Evolutionary conservation across 2,888 invertebrate genomes (phyloP).

Genomic region (Meloe dianella): DNA sequence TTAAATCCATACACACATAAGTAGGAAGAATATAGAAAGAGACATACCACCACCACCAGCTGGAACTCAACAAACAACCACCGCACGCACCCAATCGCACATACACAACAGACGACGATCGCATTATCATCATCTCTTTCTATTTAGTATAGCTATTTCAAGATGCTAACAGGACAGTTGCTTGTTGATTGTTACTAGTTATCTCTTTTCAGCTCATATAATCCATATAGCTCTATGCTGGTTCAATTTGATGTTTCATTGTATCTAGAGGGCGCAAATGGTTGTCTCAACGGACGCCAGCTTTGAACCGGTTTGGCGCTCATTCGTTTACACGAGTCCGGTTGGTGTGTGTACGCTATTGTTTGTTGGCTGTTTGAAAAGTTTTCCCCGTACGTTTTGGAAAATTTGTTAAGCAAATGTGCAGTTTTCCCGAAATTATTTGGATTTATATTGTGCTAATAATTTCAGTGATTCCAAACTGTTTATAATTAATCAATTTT

Average conservation of each 20-base stretch:
- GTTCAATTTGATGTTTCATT: slow-evolving; percentile 5
- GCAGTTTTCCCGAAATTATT: neutral
- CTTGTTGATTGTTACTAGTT: slow-evolving; percentile 41
- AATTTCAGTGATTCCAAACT: neutral
- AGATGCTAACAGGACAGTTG: slow-evolving; percentile 35
- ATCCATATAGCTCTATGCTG: neutral
- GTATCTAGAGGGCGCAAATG: slow-evolving; percentile 20
- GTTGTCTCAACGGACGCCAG: slow-evolving; percentile 34
- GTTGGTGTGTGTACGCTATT: neutral
- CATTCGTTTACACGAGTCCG: slow-evolving; percentile 32
- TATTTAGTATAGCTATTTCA: slow-evolving; percentile 18
- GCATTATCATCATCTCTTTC: slow-evolving; percentile 18
- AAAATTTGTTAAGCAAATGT: neutral
- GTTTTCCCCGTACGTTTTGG: slow-evolving; percentile 9
- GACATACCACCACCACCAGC: neutral
- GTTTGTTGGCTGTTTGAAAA: neutral
- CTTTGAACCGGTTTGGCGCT: slow-evolving; percentile 36
- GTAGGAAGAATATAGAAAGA: neutral
- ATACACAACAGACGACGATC: neutral
- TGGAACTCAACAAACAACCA: neutral
- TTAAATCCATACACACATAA: neutral
- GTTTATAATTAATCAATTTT: neutral
- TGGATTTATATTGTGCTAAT: neutral
- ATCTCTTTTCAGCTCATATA: slow-evolving; percentile 20
- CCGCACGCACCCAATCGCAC: neutral